A percentile compares a stretch with the other conserved stretches of the same genome.
phyloP scores from a whole-genome alignment of 1,140 invertebrate genomes.

The Papilio machaon region DNA sequence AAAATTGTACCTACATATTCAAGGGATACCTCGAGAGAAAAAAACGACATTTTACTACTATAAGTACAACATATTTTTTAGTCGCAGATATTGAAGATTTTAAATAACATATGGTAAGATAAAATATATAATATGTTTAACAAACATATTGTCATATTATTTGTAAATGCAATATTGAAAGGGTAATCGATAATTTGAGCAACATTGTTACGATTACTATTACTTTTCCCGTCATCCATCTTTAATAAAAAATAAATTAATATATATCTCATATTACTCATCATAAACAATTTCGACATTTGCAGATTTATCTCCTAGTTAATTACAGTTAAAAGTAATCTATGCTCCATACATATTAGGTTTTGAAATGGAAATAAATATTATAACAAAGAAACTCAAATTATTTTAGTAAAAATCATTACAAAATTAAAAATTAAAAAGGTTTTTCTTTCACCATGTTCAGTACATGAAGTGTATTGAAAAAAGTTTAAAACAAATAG shows the following conservation, averaged over 20 bases:
- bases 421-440: no score
- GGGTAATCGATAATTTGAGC: not conserved
- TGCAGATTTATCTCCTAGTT: not conserved
- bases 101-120: not conserved
- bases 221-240: not conserved
- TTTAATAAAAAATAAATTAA: not conserved
- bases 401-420: no score
- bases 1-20: not conserved
- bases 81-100: constrained; percentile 23
- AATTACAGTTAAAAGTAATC: not conserved
- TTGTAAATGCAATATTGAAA: not conserved
- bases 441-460: no score
- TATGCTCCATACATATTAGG: no score
- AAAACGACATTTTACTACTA: constrained; percentile 29
- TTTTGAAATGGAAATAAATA: no score
- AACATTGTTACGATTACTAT: not conserved
- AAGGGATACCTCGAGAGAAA: constrained; percentile 1
- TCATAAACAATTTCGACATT: not conserved
- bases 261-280: not conserved
- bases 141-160: not conserved
- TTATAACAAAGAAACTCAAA: no score
- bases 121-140: not conserved
- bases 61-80: constrained; percentile 23
- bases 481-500: no score
- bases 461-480: no score